phyloP scores from a whole-genome alignment of 2,797 vertebrate genomes.

The Ispidina lecontei region DNA sequence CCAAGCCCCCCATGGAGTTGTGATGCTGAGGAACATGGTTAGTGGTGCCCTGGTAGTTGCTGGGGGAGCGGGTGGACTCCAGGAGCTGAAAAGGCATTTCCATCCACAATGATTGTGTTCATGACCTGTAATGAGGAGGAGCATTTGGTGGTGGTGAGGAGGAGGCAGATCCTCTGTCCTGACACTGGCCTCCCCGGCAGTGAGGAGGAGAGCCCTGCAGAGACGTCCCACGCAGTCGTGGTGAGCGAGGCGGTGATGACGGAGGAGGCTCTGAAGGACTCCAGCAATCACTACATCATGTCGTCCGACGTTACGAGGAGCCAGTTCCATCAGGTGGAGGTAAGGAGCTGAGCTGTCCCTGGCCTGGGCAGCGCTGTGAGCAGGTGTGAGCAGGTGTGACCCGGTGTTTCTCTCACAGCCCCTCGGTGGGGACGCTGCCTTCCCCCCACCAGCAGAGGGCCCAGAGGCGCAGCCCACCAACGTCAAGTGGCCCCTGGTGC shows the following conservation, averaged over 20 bases:
- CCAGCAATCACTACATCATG: slow-evolving; percentile 84
- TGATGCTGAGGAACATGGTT: too few relatives aligned
- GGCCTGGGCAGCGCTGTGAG: rapidly evolving
- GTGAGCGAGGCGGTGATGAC: slow-evolving; percentile 78
- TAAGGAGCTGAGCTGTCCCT: slow-evolving; percentile 62
- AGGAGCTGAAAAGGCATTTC: not conserved
- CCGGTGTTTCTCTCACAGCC: slow-evolving; percentile 52
- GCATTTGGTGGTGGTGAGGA: slow-evolving; percentile 18
- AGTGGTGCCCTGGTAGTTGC: not conserved
- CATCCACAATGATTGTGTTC: not conserved
- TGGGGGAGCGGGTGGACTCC: too few relatives aligned
- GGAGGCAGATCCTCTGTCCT: not conserved
- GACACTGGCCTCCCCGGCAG: slow-evolving; percentile 25
- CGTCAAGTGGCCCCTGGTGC: slow-evolving; percentile 76
- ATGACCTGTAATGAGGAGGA: not conserved
- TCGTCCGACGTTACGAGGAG: slow-evolving; percentile 79
- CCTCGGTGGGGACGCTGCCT: slow-evolving; percentile 84
- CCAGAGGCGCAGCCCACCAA: slow-evolving; percentile 52
- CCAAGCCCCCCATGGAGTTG: too few relatives aligned
- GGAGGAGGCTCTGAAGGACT: slow-evolving; percentile 80
- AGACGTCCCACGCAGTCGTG: slow-evolving; percentile 75
- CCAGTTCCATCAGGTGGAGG: slow-evolving; percentile 88
- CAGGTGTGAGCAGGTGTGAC: not conserved
- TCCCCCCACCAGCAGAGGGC: slow-evolving; percentile 74
- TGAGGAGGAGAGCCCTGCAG: slow-evolving; percentile 72